Evolutionary conservation across 2,888 invertebrate genomes (phyloP), one percentile per base, ranked within the genome.

Genomic region (Tenthredo notha): DNA sequence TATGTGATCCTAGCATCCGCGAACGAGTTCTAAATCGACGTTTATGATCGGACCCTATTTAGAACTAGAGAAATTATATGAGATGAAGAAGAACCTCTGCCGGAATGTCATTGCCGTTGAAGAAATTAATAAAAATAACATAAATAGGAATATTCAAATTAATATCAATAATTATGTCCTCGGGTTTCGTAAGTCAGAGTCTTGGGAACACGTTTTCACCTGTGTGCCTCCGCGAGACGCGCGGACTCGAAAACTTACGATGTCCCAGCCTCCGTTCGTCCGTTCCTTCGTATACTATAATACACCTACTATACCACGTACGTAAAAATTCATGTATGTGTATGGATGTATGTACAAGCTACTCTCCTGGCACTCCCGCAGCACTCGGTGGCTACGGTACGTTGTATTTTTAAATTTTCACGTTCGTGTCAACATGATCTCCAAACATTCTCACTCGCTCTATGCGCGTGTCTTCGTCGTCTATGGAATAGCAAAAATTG

Each of bases 121-220:
- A 18, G 54, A 50, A 65, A 74, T 70, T 47, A 85, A 85, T 83
- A 67, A 58, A 65, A 85, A 85, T 75, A 67, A 58, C 72, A 84
- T 82, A 75, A 83, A 74, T 61, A 83, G 84, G 85, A 85, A 86
- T 86, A 86, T 86, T 86, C 85, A 86, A 86, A 86, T 86, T 86
- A 86, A 86, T 86, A 86, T 86, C 86, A 86, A 86, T 86, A 86
- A 85, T 85, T 84, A 80, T 86, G 86, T 74, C 85, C 75, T 74
- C 72, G 82, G 67, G 83, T 85, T 86, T 86, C 86, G 85, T 83
- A 83, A 86, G 82, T 65, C 74, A 21, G 80, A 54, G 37, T 37
- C 82, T 67, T 85, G 85, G 85, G 85, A 85, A 85, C 85, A 77
- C 70, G 85, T 85, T 82, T 82, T 82, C 80, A 85, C 80, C 70